Evolutionary conservation across 1,140 invertebrate species (phyloP).

Genomic region (Heliconius hewitsoni): DNA sequence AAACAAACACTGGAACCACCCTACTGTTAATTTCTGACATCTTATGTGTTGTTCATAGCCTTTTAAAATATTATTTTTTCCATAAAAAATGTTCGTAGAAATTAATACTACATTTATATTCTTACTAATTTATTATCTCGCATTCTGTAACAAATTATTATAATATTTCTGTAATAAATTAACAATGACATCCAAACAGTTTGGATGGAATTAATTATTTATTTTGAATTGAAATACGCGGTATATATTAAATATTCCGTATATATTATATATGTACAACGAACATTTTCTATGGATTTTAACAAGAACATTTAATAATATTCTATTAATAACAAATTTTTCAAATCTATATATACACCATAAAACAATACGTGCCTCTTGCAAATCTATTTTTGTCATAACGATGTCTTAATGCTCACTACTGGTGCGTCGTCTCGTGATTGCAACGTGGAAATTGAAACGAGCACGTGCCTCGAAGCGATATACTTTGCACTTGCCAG

Average conservation of each 20-base stretch:
- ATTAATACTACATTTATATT: no score
- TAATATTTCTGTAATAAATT: no score
- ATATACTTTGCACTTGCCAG: background rate
- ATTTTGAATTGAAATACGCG: no score
- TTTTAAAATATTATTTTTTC: background rate
- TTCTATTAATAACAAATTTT: background rate
- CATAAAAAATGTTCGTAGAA: background rate
- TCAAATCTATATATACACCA: background rate
- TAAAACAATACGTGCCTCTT: background rate
- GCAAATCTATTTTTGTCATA: conserved; percentile 3
- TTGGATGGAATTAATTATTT: no score
- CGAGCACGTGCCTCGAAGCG: background rate
- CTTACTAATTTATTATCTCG: no score
- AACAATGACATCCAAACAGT: no score
- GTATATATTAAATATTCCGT: no score
- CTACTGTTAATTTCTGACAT: background rate
- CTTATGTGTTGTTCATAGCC: background rate
- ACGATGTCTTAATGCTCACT: conserved; percentile 1
- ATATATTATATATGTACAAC: no score
- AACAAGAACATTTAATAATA: no score
- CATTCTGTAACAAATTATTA: no score
- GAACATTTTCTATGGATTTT: no score
- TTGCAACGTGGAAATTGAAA: conserved; percentile 20
- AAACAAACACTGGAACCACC: background rate
- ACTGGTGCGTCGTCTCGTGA: conserved; percentile 15